These are phyloP conservation scores for Ochropleura leucogaster DNA, from an alignment of 2,888 invertebrate species.

Conservation along the genomic window DNA sequence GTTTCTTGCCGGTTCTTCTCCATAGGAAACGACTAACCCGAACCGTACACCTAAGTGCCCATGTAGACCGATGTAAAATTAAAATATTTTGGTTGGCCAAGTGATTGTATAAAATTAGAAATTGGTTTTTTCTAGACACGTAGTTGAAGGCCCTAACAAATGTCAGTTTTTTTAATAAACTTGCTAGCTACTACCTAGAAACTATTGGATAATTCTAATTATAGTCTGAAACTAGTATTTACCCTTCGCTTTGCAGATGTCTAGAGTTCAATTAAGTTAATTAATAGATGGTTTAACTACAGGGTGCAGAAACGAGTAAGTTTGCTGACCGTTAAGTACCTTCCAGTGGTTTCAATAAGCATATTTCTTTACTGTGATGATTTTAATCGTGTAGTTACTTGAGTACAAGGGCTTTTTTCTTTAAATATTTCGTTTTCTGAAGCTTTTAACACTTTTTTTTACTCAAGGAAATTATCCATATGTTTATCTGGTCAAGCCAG, in stretches of 20 bases:
- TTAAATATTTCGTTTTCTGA: too few relatives aligned
- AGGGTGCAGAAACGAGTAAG: not conserved
- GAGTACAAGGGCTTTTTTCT: not conserved
- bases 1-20: too few relatives aligned
- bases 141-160: not conserved
- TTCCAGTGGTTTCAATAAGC: not conserved
- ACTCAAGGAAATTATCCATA: not conserved
- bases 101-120: not conserved
- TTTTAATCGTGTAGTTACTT: not conserved
- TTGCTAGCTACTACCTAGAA: not conserved
- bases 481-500: not conserved
- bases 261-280: conserved; percentile 35
- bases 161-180: not conserved
- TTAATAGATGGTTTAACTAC: conserved; percentile 4
- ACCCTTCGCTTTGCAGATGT: conserved; percentile 8
- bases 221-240: conserved; percentile 14
- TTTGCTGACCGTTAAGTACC: not conserved
- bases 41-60: too few relatives aligned
- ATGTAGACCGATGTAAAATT: too few relatives aligned
- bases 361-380: not conserved
- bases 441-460: not conserved
- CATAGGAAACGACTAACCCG: too few relatives aligned
- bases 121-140: not conserved
- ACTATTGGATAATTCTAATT: conserved; percentile 6
- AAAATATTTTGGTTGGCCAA: not conserved